phyloP scores from a whole-genome alignment of 2,888 invertebrate genomes.

The Conistra vaccinii region DNA sequence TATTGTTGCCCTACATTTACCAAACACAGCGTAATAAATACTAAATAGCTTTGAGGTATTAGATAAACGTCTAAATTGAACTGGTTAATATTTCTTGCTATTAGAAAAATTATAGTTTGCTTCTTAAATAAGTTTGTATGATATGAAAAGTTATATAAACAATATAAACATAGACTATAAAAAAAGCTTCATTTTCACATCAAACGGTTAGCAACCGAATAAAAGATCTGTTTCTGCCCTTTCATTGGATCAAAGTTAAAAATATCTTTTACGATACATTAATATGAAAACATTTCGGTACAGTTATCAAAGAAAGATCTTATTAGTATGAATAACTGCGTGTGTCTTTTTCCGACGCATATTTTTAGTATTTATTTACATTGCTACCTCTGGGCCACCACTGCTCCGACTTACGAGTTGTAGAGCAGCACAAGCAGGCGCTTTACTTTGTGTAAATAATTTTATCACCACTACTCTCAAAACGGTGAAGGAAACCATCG shows the following conservation, averaged over 20 bases:
- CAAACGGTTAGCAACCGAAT: background rate
- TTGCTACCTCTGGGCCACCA: too few species aligned
- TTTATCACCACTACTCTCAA: too few species aligned
- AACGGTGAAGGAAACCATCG: too few species aligned
- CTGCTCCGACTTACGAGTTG: too few species aligned
- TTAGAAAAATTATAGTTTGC: background rate
- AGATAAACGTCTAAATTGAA: background rate
- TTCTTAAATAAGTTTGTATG: background rate
- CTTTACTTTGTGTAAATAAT: too few species aligned
- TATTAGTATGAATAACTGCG: background rate
- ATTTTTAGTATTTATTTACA: background rate
- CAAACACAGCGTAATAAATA: too few species aligned
- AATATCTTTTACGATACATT: background rate
- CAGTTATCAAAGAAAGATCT: background rate
- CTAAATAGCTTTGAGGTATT: background rate
- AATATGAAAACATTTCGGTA: background rate
- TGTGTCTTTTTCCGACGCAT: background rate
- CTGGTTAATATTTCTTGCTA: background rate
- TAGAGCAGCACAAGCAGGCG: too few species aligned
- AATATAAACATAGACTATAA: background rate
- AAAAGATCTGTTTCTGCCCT: background rate
- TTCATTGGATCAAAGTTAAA: slow-evolving; percentile 7
- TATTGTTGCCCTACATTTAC: too few species aligned
- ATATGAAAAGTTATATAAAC: background rate
- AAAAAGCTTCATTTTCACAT: background rate